phyloP scores from a whole-genome alignment of 2,888 invertebrate genomes.

The Heliconius cydno region DNA sequence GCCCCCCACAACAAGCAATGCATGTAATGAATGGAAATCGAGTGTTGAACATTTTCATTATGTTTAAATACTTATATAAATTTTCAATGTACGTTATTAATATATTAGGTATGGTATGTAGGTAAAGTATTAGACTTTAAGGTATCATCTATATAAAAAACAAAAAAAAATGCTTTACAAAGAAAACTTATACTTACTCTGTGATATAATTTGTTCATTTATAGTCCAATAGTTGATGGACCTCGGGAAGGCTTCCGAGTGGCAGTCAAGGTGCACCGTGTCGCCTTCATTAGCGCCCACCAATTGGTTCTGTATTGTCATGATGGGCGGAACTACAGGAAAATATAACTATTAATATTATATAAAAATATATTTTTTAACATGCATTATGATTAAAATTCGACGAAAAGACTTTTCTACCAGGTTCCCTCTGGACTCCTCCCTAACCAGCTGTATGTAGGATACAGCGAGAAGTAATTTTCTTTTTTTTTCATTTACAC shows the following conservation, averaged over 20 bases:
- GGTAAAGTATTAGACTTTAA: too few relatives aligned
- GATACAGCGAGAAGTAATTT: too few relatives aligned
- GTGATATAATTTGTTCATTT: constrained; percentile 87
- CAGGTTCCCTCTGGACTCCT: too few relatives aligned
- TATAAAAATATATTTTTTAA: neutral
- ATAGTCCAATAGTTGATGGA: constrained; percentile 92
- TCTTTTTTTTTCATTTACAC: too few relatives aligned
- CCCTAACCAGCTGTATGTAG: too few relatives aligned
- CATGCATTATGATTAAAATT: neutral
- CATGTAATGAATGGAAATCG: too few relatives aligned
- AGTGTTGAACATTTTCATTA: too few relatives aligned
- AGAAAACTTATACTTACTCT: constrained; percentile 77
- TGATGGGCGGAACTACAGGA: constrained; percentile 89
- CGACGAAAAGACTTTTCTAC: too few relatives aligned
- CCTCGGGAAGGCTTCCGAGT: constrained; percentile 90
- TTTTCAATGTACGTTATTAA: neutral
- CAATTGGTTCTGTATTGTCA: constrained; percentile 90
- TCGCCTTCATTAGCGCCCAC: constrained; percentile 88
- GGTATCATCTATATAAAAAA: too few relatives aligned
- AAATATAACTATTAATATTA: constrained; percentile 3
- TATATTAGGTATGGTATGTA: neutral
- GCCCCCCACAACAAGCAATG: neutral
- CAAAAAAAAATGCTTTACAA: too few relatives aligned
- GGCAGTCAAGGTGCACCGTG: constrained; percentile 87
- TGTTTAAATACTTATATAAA: neutral